Evolutionary conservation across 2,888 invertebrate genomes (phyloP), one percentile per base, ranked within the genome.

Genomic region (Apodemia hepburni): DNA sequence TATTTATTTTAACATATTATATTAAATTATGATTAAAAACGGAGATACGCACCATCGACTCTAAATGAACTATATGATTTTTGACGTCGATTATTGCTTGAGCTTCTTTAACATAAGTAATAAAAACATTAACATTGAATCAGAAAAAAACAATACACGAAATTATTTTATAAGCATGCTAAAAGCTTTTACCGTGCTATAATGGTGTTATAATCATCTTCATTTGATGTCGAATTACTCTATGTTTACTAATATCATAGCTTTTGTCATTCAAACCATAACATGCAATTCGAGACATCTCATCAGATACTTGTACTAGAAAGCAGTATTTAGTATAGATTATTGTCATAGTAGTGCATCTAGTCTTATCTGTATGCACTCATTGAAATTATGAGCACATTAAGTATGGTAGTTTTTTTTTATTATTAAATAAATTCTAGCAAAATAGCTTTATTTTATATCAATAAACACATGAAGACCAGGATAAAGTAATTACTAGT

Each of bases 181-280:
- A 51, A 51, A 22, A 51, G 51, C 51, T 51, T 51, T 51, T 11
- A 51, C 51, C 22, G 22, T 51, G 51, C 51, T 38, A 38, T 12
- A 38, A 38, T 38, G 38, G 38, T 38, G 38, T 12, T 51, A 54
- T 12, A 22, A 54, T 54, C 54, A 54, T 54, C 27, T 54, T 61
- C 47, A 61, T 61, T 51, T 51, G 33, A 35, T 38, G 51, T 51
- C 61, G 27, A 59, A 15, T 17, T 61, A n/a, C 51, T 49, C 61
- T 61, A 35, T 33, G 51, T 51, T 22, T 61, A 35, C 51, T 54
- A 61, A 61, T 61, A 27, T 49, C 49, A 60, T 60, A 17, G 17
- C 60, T 51, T 61, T 38, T 33, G n/a, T 47, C 61, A 61, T 61
- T 51, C 35, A 60, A 49, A 17, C 33, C 17, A 22, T 33, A 51